Conservation (phyloP, 2,113 vertebrate genomes). For the Alosa alosa region DNA sequence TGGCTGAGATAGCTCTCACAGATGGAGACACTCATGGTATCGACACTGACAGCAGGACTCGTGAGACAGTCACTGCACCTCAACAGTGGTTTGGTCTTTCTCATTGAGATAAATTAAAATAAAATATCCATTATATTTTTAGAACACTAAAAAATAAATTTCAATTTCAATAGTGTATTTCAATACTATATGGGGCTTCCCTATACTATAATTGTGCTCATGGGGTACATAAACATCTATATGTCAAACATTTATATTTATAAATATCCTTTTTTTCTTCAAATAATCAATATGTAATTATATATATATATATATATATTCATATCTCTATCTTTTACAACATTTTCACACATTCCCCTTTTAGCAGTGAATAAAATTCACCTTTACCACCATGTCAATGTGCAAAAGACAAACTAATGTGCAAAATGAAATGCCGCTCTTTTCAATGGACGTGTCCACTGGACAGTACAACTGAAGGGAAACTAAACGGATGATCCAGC, state of each 20-base stretch:
- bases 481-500: conserved; percentile 15
- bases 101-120: conserved; percentile 22
- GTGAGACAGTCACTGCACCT: conserved; percentile 39
- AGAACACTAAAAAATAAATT: conserved; percentile 67
- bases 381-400: conserved; percentile 38
- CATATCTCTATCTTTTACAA: conserved; percentile 44
- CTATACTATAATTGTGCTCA: conserved; percentile 70
- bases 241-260: conserved; percentile 32
- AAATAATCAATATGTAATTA: conserved; percentile 49
- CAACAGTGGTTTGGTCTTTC: conserved; percentile 73
- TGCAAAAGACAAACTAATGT: conserved; percentile 45
- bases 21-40: not conserved
- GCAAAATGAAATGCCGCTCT: conserved; percentile 43
- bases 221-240: conserved; percentile 56
- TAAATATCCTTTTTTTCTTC: not conserved
- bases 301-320: conserved; percentile 42
- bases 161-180: conserved; percentile 45
- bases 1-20: not conserved
- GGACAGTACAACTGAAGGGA: not conserved
- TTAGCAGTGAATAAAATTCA: conserved; percentile 18
- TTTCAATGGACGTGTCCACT: conserved; percentile 28
- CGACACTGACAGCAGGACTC: conserved; percentile 20
- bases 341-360: conserved; percentile 7
- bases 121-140: conserved; percentile 32
- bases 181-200: conserved; percentile 60